Percentiles rank a stretch among this genome's conserved stretches.
Evolutionary conservation across 2,888 invertebrate species (phyloP).

Genomic region (Pyrochroa serraticornis): DNA sequence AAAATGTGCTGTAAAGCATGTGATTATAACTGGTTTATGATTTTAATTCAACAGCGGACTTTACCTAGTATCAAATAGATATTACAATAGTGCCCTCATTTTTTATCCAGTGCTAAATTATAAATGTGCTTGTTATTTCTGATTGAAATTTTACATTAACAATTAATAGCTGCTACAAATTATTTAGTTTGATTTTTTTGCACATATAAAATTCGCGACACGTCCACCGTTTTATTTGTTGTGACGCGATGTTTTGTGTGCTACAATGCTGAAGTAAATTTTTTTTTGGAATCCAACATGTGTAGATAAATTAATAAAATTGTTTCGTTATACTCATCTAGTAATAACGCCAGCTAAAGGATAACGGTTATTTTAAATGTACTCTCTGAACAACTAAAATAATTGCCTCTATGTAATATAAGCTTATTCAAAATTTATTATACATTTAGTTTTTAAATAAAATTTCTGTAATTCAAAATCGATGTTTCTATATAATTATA

Average conservation of each 20-base stretch:
- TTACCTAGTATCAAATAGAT: background rate
- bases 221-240: background rate
- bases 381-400: constrained; percentile 35
- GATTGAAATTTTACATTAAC: constrained; percentile 14
- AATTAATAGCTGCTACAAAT: constrained; percentile 15
- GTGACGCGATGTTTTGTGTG: background rate
- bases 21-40: constrained; percentile 22
- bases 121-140: constrained; percentile 29
- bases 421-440: constrained; percentile 49
- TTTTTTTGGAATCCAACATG: constrained; percentile 3
- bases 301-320: constrained; percentile 5
- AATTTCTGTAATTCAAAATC: constrained; percentile 41
- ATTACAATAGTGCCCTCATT: constrained; percentile 8
- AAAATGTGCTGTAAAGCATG: constrained; percentile 28
- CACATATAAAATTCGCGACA: background rate
- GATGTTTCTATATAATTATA: background rate
- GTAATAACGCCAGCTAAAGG: constrained; percentile 10
- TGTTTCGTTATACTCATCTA: constrained; percentile 14
- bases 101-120: constrained; percentile 14
- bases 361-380: constrained; percentile 36
- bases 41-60: background rate
- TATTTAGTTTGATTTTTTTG: constrained; percentile 5
- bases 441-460: constrained; percentile 51
- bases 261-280: constrained; percentile 8
- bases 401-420: constrained; percentile 47